Conservation (phyloP, 2,888 invertebrate species). For the Metopia argyrocephala region DNA sequence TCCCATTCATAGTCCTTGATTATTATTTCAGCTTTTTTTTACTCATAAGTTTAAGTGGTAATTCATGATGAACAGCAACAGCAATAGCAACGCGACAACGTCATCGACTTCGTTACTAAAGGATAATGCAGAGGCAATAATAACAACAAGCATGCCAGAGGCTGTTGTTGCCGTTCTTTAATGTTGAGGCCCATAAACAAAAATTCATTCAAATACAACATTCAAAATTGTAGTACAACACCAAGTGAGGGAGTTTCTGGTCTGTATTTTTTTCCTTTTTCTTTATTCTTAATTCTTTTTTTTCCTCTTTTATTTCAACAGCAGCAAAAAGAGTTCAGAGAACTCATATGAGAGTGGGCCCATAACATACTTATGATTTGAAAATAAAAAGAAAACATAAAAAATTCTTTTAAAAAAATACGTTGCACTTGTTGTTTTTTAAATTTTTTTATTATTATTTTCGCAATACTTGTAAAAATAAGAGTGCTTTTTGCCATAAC, state of each 20-base stretch:
- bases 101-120: not conserved
- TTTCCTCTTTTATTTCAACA: not conserved
- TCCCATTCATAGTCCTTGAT: slow-evolving; percentile 53
- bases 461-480: too few species aligned
- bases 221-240: not conserved
- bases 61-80: slow-evolving; percentile 52
- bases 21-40: slow-evolving; percentile 6
- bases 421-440: too few species aligned
- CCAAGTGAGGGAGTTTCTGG: slow-evolving; percentile 52
- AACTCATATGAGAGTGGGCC: slow-evolving; percentile 41
- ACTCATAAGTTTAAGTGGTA: slow-evolving; percentile 47
- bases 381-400: too few species aligned
- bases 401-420: too few species aligned
- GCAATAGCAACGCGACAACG: not conserved
- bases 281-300: not conserved
- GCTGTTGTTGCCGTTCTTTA: not conserved
- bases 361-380: too few species aligned
- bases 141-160: not conserved
- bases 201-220: not conserved
- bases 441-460: too few species aligned
- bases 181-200: not conserved
- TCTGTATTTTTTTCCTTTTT: not conserved
- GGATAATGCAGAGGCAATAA: not conserved
- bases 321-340: slow-evolving; percentile 55
- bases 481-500: too few species aligned